These are phyloP conservation scores for Meliscaeva auricollis DNA, from an alignment of 2,888 invertebrate species.

Conservation along the genomic window DNA sequence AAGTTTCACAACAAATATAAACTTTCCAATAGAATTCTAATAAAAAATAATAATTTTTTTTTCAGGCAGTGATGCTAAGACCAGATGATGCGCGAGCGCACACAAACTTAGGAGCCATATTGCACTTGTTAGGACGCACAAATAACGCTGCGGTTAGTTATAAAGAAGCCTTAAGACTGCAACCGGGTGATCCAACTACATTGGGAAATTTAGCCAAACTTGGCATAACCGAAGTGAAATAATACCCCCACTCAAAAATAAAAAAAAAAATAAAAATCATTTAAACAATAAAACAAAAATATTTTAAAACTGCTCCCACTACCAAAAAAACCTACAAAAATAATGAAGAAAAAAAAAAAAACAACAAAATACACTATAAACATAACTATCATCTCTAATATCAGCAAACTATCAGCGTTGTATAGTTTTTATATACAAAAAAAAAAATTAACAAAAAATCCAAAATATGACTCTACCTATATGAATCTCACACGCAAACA, in stretches of 20 bases:
- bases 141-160: slow-evolving; percentile 94
- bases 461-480: slow-evolving; percentile 44
- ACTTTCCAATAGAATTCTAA: too few relatives aligned
- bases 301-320: slow-evolving; percentile 60
- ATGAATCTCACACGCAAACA: slow-evolving; percentile 47
- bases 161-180: slow-evolving; percentile 92
- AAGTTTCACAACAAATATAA: too few relatives aligned
- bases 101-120: slow-evolving; percentile 97
- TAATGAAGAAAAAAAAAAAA: slow-evolving; percentile 28
- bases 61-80: slow-evolving; percentile 84
- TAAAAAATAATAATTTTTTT: neutral
- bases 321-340: slow-evolving; percentile 35
- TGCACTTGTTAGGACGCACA: slow-evolving; percentile 96
- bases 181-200: slow-evolving; percentile 95
- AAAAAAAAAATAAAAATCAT: too few relatives aligned
- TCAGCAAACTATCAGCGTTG: slow-evolving; percentile 72
- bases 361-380: slow-evolving; percentile 47
- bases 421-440: slow-evolving; percentile 61
- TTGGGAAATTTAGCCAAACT: slow-evolving; percentile 94
- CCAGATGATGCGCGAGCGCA: slow-evolving; percentile 94
- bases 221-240: slow-evolving; percentile 82
- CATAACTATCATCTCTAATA: slow-evolving; percentile 64
- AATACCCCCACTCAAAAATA: slow-evolving; percentile 43
- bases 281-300: slow-evolving; percentile 61
- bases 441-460: slow-evolving; percentile 43